Evolutionary conservation across 2,888 invertebrate species (phyloP), one percentile per base, ranked within the genome.

Genomic region (Lithophane ornitopus): DNA sequence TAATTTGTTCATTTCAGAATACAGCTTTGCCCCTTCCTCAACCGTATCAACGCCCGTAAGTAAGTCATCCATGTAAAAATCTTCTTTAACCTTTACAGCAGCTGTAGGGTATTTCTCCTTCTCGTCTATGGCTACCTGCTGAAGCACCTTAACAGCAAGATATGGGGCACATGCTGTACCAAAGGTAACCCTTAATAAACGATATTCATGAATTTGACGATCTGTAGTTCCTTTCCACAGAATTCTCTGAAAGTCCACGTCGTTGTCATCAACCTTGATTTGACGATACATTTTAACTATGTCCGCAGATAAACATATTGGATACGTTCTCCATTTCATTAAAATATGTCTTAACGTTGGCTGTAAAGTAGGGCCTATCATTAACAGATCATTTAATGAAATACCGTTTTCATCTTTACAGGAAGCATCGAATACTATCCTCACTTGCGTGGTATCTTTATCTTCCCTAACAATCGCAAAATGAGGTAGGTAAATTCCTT

Each of bases 401-500:
- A 65, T 22, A 6, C 66, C 66, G 9, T 52, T 39, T 39, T 52
- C 66, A 46, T 12, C 66, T 66, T 66, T 66, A 49, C 66, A 66
- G 46, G 63, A 65, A 19, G 44, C 46, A 22, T 63, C 63, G 1
- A 63, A 63, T 0, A 63, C 63, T 63, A 49, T 65, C 3, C 65
- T 65, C 6, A 52, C 66, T 52, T 67, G 22, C 4, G 52, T 67
- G 34, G 67, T 67, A 2, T 67, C 39, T n/a, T 39, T 52, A 3
- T 67, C 52, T 1, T 65, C 65, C 9, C 66, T 14, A 34, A 66
- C 34, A 22, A 52, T 34, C 4, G 52, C 52, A 16, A 67, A 58
- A 69, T 69, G 58, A 69, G 41, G 69, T 44, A 69, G 2, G 58
- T 69, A 69, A 44, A 44, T 44, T 28, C 68, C 68, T 0, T 56